Conservation (phyloP, 2,113 vertebrate species). For the Protobothrops flavoviridis region DNA sequence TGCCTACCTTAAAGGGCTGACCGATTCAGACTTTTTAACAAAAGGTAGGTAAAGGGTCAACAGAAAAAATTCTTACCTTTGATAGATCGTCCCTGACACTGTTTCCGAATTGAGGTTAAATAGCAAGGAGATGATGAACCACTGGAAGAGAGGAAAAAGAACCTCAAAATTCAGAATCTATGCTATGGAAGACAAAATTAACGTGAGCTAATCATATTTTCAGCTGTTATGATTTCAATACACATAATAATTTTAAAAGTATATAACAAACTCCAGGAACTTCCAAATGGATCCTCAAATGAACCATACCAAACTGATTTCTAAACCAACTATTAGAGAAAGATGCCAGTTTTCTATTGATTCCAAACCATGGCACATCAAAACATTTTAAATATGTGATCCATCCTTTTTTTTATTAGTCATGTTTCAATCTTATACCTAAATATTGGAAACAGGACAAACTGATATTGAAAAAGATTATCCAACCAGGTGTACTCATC, state of each 20-base stretch:
- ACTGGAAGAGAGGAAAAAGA: conserved; percentile 69
- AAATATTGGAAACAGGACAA: background rate
- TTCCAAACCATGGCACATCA: background rate
- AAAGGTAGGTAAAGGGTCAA: background rate
- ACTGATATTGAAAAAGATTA: background rate
- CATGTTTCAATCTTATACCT: background rate
- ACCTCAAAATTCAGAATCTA: background rate
- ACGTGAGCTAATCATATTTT: background rate
- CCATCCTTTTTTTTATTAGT: background rate
- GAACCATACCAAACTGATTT: background rate
- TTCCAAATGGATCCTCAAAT: background rate
- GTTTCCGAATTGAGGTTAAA: conserved; percentile 81
- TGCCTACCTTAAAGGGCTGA: background rate
- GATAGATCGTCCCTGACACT: conserved; percentile 81
- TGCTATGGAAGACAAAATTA: background rate
- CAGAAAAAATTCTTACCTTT: conserved; percentile 81
- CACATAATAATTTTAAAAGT: background rate
- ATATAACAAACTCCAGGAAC: background rate
- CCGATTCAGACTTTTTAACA: background rate
- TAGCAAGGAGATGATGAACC: conserved; percentile 90
- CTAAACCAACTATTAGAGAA: background rate
- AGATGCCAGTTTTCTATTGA: background rate
- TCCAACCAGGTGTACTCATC: background rate
- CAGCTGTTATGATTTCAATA: background rate
- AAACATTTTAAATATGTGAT: background rate